Evolutionary conservation across 2,888 invertebrate genomes (phyloP).

Genomic region (Harpalus rufipes): DNA sequence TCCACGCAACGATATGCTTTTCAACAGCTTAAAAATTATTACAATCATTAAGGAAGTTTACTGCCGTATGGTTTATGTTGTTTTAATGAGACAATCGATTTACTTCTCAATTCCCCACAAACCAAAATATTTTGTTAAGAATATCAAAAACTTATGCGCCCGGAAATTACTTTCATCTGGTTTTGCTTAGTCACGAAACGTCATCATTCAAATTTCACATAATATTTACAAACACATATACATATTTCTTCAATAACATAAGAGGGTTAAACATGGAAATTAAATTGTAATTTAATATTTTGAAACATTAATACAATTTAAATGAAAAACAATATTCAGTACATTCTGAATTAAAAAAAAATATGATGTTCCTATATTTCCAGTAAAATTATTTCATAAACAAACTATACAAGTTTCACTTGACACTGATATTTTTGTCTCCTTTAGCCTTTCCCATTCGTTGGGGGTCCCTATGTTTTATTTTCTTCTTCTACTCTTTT

Average conservation of each 20-base stretch:
- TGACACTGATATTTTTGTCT: too few relatives aligned
- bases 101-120: slow-evolving; percentile 36
- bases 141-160: slow-evolving; percentile 36
- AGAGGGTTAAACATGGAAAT: not conserved
- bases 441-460: too few relatives aligned
- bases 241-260: not conserved
- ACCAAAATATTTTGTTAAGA: slow-evolving; percentile 35
- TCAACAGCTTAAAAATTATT: slow-evolving; percentile 57
- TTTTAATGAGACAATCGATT: slow-evolving; percentile 56
- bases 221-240: not conserved
- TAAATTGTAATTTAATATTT: not conserved
- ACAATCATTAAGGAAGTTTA: slow-evolving; percentile 51
- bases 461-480: too few relatives aligned
- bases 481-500: too few relatives aligned
- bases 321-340: too few relatives aligned
- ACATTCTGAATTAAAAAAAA: too few relatives aligned
- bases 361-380: too few relatives aligned
- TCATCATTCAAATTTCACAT: slow-evolving; percentile 10
- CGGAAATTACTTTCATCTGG: slow-evolving; percentile 50
- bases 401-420: too few relatives aligned
- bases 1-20: slow-evolving; percentile 51
- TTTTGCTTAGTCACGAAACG: slow-evolving; percentile 10
- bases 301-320: too few relatives aligned
- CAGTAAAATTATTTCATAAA: too few relatives aligned
- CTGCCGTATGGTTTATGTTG: slow-evolving; percentile 32